Evolutionary conservation across 2,113 vertebrate species (phyloP).

Genomic region (Urocolius indicus): DNA sequence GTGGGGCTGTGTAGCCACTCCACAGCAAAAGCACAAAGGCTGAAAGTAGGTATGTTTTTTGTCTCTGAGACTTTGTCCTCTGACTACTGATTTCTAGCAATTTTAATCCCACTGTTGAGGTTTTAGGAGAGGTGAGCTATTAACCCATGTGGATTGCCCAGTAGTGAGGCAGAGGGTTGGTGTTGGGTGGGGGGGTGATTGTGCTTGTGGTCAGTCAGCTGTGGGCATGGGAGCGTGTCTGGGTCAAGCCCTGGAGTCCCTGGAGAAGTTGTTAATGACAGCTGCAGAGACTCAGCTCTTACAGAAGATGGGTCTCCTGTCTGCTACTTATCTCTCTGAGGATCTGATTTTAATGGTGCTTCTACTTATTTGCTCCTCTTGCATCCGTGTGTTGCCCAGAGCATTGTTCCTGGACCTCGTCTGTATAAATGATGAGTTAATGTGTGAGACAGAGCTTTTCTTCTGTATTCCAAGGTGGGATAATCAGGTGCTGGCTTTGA

Average conservation of each 20-base stretch:
- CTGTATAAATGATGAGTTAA: neutral
- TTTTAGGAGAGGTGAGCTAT: neutral
- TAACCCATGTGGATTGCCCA: neutral
- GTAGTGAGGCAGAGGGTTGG: accelerated
- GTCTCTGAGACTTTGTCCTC: neutral
- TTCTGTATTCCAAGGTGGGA: neutral
- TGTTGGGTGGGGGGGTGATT: neutral
- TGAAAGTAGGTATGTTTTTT: neutral
- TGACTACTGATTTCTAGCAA: neutral
- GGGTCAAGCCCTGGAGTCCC: neutral
- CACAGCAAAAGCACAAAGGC: neutral
- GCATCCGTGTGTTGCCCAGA: neutral
- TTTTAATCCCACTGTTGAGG: neutral
- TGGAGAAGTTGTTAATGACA: neutral
- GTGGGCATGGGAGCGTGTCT: accelerated
- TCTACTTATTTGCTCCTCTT: neutral
- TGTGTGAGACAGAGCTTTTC: neutral
- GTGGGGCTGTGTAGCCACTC: neutral
- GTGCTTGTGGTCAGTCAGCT: accelerated
- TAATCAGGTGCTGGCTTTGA: neutral
- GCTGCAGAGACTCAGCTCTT: neutral
- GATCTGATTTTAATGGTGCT: neutral
- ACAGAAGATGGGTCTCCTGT: neutral
- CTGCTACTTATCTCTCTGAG: neutral
- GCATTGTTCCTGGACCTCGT: neutral